Base-by-base conservation (phyloP, 2,888 invertebrate species). In the Notodonta dromedarius region DNA sequence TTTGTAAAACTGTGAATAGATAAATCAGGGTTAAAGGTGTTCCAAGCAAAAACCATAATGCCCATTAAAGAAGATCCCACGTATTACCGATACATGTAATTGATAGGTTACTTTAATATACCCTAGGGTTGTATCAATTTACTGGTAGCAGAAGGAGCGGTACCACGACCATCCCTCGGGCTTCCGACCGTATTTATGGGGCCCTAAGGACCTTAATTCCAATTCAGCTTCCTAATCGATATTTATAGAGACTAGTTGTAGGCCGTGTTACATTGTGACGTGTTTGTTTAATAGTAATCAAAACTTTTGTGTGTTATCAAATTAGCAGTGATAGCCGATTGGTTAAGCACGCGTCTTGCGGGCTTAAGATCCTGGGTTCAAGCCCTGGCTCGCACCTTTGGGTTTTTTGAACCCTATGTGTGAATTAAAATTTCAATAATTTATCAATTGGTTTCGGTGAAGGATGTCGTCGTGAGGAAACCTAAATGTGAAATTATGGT, bases 81-180 rank as follows among this genome's bases (percentile, higher is more conserved):
- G 53, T 50, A 11, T 44, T 54, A 35, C 58, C 55, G 58, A 14
- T 58, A 54, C 58, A 67, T 72, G 70, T 73, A 80, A 82, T 78
- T 80, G 82, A 82, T 80, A 80, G 82, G 71, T 75, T 59, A 61
- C 65, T 73, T 74, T 80, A 83, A 82, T 84, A 86, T 85, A 81
- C 89, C 86, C 86, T 60, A 67, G 82, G 87, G 89, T 84, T 80
- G 84, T 87, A 91, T 90, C 87, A 88, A 89, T 90, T 88, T 89
- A 84, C 81, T 83, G 72, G 85, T 79, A 85, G 85, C 83, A 77
- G 82, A 79, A 87, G 83, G 78, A 82, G 72, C 82, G 83, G 77
- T 80, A 83, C 85, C 79, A 73, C 80, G 82, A 81, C 79, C 80
- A 76, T 82, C 90, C 89, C 85, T 66, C 63, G 80, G 87, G 87